Conservation (phyloP, 1,140 invertebrate genomes). For the Trachymyrmex cornetzi region DNA sequence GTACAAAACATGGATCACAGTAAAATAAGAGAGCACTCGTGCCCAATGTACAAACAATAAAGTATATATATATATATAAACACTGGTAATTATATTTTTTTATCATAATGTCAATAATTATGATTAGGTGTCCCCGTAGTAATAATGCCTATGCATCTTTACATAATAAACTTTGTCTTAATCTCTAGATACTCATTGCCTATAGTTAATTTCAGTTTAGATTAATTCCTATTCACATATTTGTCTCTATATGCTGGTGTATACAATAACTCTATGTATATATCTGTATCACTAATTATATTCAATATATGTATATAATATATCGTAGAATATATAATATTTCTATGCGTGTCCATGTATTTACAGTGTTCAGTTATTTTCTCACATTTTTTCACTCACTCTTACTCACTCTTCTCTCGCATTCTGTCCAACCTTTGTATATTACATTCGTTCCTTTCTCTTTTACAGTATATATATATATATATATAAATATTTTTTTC, state of each 20-base stretch:
- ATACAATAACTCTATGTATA: slow-evolving; percentile 80
- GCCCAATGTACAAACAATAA: slow-evolving; percentile 82
- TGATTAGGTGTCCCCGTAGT: slow-evolving; percentile 77
- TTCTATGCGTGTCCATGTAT: slow-evolving; percentile 80
- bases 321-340: slow-evolving; percentile 78
- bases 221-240: slow-evolving; percentile 78
- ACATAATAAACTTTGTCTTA: slow-evolving; percentile 77
- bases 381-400: slow-evolving; percentile 50
- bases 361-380: slow-evolving; percentile 78
- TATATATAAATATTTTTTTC: slow-evolving; percentile 71
- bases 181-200: slow-evolving; percentile 71
- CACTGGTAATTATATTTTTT: too few species aligned
- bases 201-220: slow-evolving; percentile 77
- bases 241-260: slow-evolving; percentile 79
- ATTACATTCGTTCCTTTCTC: slow-evolving; percentile 71
- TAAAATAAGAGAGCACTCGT: slow-evolving; percentile 81
- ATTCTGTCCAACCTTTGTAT: slow-evolving; percentile 69
- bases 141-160: slow-evolving; percentile 77
- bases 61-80: slow-evolving; percentile 75
- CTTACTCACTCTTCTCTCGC: slow-evolving; percentile 61
- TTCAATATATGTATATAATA: slow-evolving; percentile 76
- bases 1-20: slow-evolving; percentile 81
- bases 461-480: slow-evolving; percentile 71
- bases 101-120: slow-evolving; percentile 75
- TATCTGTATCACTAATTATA: slow-evolving; percentile 77